These are phyloP conservation scores for Hemithea aestivaria DNA, from an alignment of 2,888 invertebrate genomes.

Conservation along the genomic window DNA sequence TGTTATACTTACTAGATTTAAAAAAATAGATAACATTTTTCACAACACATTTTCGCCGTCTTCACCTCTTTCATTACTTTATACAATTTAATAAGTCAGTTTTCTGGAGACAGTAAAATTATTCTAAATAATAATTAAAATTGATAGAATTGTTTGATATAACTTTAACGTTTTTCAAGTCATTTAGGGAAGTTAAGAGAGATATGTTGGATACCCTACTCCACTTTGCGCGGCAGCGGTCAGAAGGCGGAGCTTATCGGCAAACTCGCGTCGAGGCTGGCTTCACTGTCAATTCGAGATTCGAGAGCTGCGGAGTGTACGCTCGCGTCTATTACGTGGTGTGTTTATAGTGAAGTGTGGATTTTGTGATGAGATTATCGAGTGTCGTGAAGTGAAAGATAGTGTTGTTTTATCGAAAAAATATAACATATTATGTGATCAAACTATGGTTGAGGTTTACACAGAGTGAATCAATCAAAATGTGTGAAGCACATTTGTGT, in stretches of 20 bases:
- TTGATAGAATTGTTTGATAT: neutral
- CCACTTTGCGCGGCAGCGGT: constrained; percentile 79
- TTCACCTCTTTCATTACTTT: no score
- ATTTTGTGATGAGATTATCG: constrained; percentile 74
- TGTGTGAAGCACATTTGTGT: constrained; percentile 74
- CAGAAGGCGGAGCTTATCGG: constrained; percentile 79
- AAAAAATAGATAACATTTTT: no score
- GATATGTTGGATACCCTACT: constrained; percentile 56
- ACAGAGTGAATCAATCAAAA: constrained; percentile 68
- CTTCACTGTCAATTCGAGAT: constrained; percentile 78
- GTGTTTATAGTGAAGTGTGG: constrained; percentile 76
- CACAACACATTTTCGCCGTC: no score
- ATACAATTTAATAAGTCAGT: no score
- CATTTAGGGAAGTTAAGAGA: constrained; percentile 11
- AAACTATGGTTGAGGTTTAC: constrained; percentile 62
- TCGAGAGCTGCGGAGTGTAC: constrained; percentile 76
- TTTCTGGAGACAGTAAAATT: no score
- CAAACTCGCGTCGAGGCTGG: constrained; percentile 78
- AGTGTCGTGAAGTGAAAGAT: constrained; percentile 75
- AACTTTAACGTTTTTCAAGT: constrained; percentile 7
- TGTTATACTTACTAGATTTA: no score
- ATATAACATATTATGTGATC: constrained; percentile 64
- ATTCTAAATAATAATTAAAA: no score
- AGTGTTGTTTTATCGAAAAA: constrained; percentile 60
- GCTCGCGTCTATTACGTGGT: constrained; percentile 76